Evolutionary conservation across 2,113 vertebrate species (phyloP), one percentile per base, ranked within the genome.

Genomic region (Colinus virginianus): DNA sequence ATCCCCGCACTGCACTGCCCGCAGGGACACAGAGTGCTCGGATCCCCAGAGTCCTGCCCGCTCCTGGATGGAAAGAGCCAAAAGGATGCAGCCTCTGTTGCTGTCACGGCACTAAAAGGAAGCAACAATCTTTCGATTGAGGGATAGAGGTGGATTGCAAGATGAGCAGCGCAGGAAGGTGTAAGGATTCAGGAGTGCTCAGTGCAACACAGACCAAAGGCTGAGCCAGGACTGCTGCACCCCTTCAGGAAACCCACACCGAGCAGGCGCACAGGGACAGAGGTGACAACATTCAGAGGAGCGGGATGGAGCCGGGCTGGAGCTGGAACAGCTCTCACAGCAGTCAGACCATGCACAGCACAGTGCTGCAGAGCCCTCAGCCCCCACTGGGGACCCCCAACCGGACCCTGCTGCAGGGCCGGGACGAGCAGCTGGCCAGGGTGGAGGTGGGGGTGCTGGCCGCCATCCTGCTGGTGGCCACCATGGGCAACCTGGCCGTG

Each of bases 371-470:
- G 58, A 71, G 76, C 58, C 15, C 45, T 70, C 72, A 82, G 9
- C 13, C 30, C 5, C 4, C 3, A 38, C 18, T 55, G 4, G 38
- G 75, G 45, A 28, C 32, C 6, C 78, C 71, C 85, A 91, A 88
- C 80, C 59, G 88, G 85, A 94, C 87, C 7, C 46, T 45, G 55
- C 30, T 98, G 96, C 67, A 97, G 79, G 56, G 68, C 28, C 96
- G 98, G 76, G 98, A 98, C 5, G 98, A 98, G 94, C 93, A 93
- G 23, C 91, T 98, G 80, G 98, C 98, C 88, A 98, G 96, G 88
- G 97, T 94, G 8, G 98, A 98, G 95, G 81, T 98, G 0, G 97
- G 94, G 4, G 93, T 98, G 80, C 95, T 98, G 90, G 97, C 94
- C 76, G 70, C 94, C 4, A 97, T 98, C 75, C 92, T 98, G 90